phyloP scores from a whole-genome alignment of 2,888 invertebrate genomes.

The Chironomus riparius region DNA sequence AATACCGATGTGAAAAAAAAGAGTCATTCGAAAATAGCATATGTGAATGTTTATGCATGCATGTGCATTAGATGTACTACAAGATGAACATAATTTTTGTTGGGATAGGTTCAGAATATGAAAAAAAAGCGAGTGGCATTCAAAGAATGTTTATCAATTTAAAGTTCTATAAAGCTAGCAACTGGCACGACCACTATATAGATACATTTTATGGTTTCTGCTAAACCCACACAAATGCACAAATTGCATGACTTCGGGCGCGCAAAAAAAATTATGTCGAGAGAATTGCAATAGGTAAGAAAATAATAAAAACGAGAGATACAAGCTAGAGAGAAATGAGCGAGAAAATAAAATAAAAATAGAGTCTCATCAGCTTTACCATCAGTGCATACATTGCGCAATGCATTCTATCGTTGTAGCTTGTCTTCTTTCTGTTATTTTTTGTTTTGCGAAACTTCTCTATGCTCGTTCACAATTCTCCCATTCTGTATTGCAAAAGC shows the following conservation, averaged over 20 bases:
- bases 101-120: slow-evolving; percentile 16
- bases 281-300: background rate
- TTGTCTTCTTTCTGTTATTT: too few relatives aligned
- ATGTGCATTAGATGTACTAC: background rate
- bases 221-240: slow-evolving; percentile 2
- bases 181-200: background rate
- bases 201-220: background rate
- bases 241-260: background rate
- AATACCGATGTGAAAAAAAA: too few relatives aligned
- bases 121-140: slow-evolving; percentile 6
- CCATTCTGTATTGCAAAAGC: too few relatives aligned
- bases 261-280: background rate
- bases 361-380: too few relatives aligned
- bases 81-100: background rate
- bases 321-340: background rate
- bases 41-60: background rate
- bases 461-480: too few relatives aligned
- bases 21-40: background rate
- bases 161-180: slow-evolving; percentile 17
- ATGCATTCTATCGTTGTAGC: background rate
- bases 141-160: background rate
- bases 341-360: background rate
- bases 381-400: background rate
- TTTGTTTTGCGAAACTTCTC: too few relatives aligned
- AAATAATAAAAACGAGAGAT: background rate